Evolutionary conservation across 2,888 invertebrate genomes (phyloP).

Genomic region (Tuberolachnus salignus): DNA sequence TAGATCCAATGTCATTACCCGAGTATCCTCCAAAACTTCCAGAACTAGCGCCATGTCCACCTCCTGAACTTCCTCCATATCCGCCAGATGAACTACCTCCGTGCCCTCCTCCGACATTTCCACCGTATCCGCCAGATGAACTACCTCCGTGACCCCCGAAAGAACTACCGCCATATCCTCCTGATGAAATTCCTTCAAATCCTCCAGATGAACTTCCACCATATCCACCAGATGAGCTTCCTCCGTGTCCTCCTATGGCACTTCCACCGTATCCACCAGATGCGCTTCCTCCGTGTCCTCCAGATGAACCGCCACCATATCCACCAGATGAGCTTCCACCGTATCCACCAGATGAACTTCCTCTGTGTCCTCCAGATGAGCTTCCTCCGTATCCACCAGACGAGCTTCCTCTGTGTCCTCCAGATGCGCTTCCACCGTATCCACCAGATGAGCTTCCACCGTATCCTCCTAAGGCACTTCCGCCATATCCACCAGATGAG

Average conservation of each 20-base stretch:
- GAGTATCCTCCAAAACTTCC: slow-evolving; percentile 13
- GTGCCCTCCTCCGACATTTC: background rate
- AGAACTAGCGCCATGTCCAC: slow-evolving; percentile 33
- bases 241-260: background rate
- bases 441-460: background rate
- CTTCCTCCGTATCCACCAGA: background rate
- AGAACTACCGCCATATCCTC: background rate
- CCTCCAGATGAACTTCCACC: slow-evolving; percentile 5
- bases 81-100: slow-evolving; percentile 11
- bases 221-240: background rate
- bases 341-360: background rate
- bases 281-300: slow-evolving; percentile 15
- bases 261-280: slow-evolving; percentile 11
- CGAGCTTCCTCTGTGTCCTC: slow-evolving; percentile 8
- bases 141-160: slow-evolving; percentile 22
- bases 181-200: slow-evolving; percentile 7
- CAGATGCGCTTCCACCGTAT: background rate
- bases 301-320: background rate
- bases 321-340: background rate
- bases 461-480: background rate
- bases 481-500: background rate
- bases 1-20: background rate
- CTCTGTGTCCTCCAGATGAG: background rate
- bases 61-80: slow-evolving; percentile 2
- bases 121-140: slow-evolving; percentile 4